These are phyloP conservation scores for Platygyra sinensis DNA, from an alignment of 64 coral and sea anemone genomes.

Conservation along the genomic window DNA sequence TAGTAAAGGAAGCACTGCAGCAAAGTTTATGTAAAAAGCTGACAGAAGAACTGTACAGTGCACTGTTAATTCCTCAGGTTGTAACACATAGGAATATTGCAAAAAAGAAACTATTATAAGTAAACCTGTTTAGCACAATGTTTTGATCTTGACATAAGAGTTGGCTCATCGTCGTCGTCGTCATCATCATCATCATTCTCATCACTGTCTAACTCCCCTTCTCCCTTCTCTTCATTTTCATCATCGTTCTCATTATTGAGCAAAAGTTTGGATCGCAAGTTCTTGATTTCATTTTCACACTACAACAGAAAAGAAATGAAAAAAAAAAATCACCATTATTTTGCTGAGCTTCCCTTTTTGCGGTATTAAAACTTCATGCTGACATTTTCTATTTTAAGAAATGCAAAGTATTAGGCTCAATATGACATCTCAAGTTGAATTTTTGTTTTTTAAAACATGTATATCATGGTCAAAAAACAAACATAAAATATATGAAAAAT, in stretches of 20 bases:
- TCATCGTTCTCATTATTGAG: slow-evolving; percentile 48
- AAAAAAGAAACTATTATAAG: not conserved
- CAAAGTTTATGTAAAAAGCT: too few species aligned
- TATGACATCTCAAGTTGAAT: too few species aligned
- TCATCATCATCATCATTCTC: slow-evolving; percentile 23
- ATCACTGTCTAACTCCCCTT: slow-evolving; percentile 8
- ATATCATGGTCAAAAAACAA: too few species aligned
- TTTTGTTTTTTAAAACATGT: too few species aligned
- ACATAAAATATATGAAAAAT: too few species aligned
- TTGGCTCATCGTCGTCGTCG: slow-evolving; percentile 64
- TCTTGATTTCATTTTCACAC: slow-evolving; percentile 84
- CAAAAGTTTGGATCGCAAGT: slow-evolving; percentile 28
- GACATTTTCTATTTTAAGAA: too few species aligned
- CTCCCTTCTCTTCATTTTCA: slow-evolving; percentile 1
- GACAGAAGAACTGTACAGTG: too few species aligned
- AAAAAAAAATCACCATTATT: not conserved
- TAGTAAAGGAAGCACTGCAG: too few species aligned
- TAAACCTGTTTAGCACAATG: slow-evolving; percentile 75
- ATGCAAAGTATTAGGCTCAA: not conserved
- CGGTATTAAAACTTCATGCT: not conserved
- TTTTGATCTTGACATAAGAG: slow-evolving; percentile 68
- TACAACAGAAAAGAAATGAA: slow-evolving; percentile 31
- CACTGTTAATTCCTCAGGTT: too few species aligned
- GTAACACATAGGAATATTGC: not conserved
- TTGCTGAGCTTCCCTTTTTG: not conserved